Percentiles rank a stretch among this genome's conserved stretches.
These are phyloP conservation scores for Varanus salvator DNA, from an alignment of 2,113 vertebrate species.

Conservation along the genomic window DNA sequence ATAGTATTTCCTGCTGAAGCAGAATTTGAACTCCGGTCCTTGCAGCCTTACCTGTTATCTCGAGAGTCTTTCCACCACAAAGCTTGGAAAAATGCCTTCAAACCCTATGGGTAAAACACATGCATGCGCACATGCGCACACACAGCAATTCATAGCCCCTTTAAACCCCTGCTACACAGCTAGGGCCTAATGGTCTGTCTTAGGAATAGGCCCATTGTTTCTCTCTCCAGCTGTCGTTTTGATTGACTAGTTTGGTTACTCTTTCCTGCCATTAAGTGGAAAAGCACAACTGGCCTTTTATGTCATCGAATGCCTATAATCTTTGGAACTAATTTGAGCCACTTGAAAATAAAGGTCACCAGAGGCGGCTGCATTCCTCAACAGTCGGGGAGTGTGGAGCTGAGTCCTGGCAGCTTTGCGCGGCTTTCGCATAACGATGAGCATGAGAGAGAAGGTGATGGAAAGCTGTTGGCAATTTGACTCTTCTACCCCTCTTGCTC, in stretches of 20 bases:
- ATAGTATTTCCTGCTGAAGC: not conserved
- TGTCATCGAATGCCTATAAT: conserved; percentile 29
- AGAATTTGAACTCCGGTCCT: not conserved
- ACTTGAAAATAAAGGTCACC: conserved; percentile 40
- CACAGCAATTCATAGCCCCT: conserved; percentile 27
- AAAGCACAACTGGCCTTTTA: conserved; percentile 27
- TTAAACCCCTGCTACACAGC: conserved; percentile 27
- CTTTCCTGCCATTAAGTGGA: conserved; percentile 24
- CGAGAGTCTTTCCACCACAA: not conserved
- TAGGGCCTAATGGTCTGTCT: conserved; percentile 19
- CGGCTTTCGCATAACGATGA: not conserved
- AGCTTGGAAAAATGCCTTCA: not conserved
- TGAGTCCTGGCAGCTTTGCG: not conserved
- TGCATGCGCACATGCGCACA: no score
- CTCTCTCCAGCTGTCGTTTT: conserved; percentile 5
- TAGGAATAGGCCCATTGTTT: conserved; percentile 17
- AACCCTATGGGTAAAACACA: not conserved
- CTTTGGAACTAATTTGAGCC: conserved; percentile 37
- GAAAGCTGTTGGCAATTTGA: conserved; percentile 1
- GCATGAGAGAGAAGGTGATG: not conserved
- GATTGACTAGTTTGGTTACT: conserved; percentile 20
- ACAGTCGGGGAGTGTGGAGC: not conserved
- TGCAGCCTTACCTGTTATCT: not conserved
- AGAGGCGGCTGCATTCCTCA: conserved; percentile 20
- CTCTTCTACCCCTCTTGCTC: not conserved